Evolutionary conservation across 1,140 invertebrate species (phyloP).

Genomic region (Melitaea cinxia): DNA sequence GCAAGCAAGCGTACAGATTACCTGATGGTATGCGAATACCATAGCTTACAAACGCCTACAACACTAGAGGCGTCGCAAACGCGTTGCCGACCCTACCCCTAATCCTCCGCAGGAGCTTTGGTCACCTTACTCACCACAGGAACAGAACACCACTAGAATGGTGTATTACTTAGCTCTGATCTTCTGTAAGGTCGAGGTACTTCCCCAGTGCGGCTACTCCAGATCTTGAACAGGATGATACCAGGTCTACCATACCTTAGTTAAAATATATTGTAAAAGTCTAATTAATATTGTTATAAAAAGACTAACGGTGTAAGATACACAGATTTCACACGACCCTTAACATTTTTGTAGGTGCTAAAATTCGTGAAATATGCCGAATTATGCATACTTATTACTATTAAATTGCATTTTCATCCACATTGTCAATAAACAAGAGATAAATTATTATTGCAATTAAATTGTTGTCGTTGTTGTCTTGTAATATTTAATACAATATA

Average conservation of each 20-base stretch:
- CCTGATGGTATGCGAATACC: too few relatives aligned
- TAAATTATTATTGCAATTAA: constrained; percentile 13
- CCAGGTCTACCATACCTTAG: not conserved
- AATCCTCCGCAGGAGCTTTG: too few relatives aligned
- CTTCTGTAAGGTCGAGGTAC: too few relatives aligned
- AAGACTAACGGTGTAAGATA: constrained; percentile 38
- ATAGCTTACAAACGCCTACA: too few relatives aligned
- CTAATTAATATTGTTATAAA: not conserved
- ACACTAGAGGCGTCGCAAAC: too few relatives aligned
- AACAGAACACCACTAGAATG: too few relatives aligned
- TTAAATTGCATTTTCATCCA: constrained; percentile 14
- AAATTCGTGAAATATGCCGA: constrained; percentile 53
- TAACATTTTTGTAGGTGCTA: constrained; percentile 57
- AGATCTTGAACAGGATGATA: too few relatives aligned
- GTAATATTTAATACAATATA: not conserved
- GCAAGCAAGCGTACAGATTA: too few relatives aligned
- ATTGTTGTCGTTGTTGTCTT: constrained; percentile 9
- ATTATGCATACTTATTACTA: constrained; percentile 34
- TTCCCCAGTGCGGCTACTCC: too few relatives aligned
- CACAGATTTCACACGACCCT: constrained; percentile 41
- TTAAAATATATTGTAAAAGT: not conserved
- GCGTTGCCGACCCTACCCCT: too few relatives aligned
- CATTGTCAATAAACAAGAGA: constrained; percentile 14
- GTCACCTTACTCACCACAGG: too few relatives aligned
- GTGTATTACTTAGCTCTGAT: too few relatives aligned